Conservation (phyloP, 2,113 vertebrate genomes). For the Takifugu flavidus region DNA sequence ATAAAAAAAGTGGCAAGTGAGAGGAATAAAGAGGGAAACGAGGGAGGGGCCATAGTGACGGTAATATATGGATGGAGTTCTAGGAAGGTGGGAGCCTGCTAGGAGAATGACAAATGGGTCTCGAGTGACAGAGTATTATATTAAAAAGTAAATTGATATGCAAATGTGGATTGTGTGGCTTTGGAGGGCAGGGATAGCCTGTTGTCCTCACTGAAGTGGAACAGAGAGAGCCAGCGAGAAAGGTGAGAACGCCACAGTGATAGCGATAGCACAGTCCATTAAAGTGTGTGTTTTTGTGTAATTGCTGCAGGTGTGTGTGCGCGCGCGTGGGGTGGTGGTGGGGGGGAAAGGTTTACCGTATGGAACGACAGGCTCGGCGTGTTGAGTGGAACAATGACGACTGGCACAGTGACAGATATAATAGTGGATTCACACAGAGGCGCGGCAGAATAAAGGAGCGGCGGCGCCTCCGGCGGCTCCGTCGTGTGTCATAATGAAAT, state of each 20-base stretch:
- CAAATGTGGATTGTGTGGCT: slow-evolving; percentile 71
- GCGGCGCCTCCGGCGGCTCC: background rate
- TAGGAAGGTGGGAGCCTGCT: slow-evolving; percentile 51
- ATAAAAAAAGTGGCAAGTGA: slow-evolving; percentile 45
- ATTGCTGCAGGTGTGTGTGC: slow-evolving; percentile 10
- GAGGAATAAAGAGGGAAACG: slow-evolving; percentile 24
- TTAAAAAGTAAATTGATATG: slow-evolving; percentile 80
- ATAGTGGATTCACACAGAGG: slow-evolving; percentile 18
- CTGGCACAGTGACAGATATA: slow-evolving; percentile 18
- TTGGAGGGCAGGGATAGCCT: slow-evolving; percentile 69
- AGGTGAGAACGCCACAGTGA: slow-evolving; percentile 41
- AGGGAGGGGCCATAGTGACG: slow-evolving; percentile 31
- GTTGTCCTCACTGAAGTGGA: slow-evolving; percentile 69
- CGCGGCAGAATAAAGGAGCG: background rate
- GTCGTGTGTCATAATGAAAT: background rate
- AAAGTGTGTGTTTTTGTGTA: slow-evolving; percentile 40
- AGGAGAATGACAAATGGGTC: slow-evolving; percentile 71
- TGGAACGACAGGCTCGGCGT: slow-evolving; percentile 16
- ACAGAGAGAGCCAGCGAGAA: slow-evolving; percentile 52
- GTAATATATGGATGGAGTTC: slow-evolving; percentile 63
- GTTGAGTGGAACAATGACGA: slow-evolving; percentile 41
- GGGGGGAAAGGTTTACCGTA: slow-evolving; percentile 8
- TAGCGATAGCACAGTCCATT: slow-evolving; percentile 42
- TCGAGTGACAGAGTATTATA: slow-evolving; percentile 76
- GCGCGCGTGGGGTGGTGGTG: background rate